These are phyloP conservation scores for Drosophila neutralis DNA, from an alignment of 2,888 invertebrate species.

Conservation along the genomic window DNA sequence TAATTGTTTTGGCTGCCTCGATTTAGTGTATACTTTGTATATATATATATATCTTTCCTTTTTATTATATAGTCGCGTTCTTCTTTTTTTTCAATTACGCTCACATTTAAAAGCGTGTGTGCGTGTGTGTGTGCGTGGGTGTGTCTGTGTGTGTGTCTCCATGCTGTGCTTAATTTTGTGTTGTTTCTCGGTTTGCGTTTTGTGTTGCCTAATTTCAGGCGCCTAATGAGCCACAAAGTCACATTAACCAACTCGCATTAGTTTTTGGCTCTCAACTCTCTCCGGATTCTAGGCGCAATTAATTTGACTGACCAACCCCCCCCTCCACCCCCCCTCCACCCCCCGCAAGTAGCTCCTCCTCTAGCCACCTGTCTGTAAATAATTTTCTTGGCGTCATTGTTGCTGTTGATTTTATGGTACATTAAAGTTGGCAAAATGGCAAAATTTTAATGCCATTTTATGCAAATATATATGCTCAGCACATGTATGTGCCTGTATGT, in stretches of 20 bases:
- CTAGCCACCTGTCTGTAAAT: slow-evolving; percentile 28
- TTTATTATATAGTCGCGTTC: slow-evolving; percentile 11
- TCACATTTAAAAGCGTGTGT: slow-evolving; percentile 20
- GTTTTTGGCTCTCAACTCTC: slow-evolving; percentile 29
- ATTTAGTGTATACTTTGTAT: background rate
- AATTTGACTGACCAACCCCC: slow-evolving; percentile 36
- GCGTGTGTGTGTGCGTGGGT: too few species aligned
- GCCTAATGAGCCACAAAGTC: slow-evolving; percentile 58
- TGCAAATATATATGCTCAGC: slow-evolving; percentile 55
- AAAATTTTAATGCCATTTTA: slow-evolving; percentile 75
- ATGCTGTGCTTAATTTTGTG: slow-evolving; percentile 13
- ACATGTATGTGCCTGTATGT: background rate
- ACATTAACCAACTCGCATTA: slow-evolving; percentile 69
- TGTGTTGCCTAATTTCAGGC: slow-evolving; percentile 53
- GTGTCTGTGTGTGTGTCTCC: background rate
- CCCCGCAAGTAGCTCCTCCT: background rate
- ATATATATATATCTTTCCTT: slow-evolving; percentile 4
- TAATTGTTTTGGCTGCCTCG: slow-evolving; percentile 35
- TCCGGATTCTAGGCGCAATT: slow-evolving; percentile 36
- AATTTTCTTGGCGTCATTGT: slow-evolving; percentile 51
- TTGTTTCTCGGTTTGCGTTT: slow-evolving; percentile 3
- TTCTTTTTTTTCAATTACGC: slow-evolving; percentile 29
- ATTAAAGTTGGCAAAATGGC: slow-evolving; percentile 76
- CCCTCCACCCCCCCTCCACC: background rate
- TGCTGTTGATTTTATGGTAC: slow-evolving; percentile 68